phyloP scores from a whole-genome alignment of 2,888 invertebrate species.

The Lissocephala sabroskyi region DNA sequence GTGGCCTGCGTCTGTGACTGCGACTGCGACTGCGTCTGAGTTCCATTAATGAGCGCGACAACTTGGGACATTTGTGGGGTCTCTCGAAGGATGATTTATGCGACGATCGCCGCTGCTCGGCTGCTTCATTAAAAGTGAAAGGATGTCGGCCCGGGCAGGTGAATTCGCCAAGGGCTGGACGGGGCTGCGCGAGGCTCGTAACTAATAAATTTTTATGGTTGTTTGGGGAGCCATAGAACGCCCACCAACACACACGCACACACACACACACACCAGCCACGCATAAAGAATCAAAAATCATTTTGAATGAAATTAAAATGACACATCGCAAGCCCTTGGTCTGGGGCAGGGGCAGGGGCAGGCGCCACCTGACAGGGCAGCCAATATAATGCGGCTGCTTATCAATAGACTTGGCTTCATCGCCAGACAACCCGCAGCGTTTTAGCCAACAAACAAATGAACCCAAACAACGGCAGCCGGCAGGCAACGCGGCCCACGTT shows the following conservation, averaged over 20 bases:
- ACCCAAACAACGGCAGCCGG: too few species aligned
- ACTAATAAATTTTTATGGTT: slow-evolving; percentile 60
- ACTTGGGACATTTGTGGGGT: slow-evolving; percentile 46
- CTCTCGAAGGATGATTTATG: slow-evolving; percentile 53
- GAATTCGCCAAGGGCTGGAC: slow-evolving; percentile 30
- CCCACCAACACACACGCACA: too few species aligned
- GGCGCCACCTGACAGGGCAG: slow-evolving; percentile 32
- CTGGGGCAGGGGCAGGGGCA: slow-evolving; percentile 4
- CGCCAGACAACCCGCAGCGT: slow-evolving; percentile 44
- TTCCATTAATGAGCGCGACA: slow-evolving; percentile 57
- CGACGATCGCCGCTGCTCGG: slow-evolving; percentile 46
- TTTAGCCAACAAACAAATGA: slow-evolving; percentile 22
- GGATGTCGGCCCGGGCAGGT: slow-evolving; percentile 35
- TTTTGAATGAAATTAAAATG: slow-evolving; percentile 51
- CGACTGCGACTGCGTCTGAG: neutral
- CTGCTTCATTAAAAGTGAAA: slow-evolving; percentile 63
- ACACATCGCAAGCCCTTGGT: slow-evolving; percentile 33
- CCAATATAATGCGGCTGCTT: slow-evolving; percentile 14
- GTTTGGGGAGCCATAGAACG: slow-evolving; percentile 21
- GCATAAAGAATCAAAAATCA: slow-evolving; percentile 41
- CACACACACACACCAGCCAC: neutral
- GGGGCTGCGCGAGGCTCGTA: slow-evolving; percentile 48
- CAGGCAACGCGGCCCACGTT: too few species aligned
- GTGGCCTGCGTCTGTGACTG: neutral
- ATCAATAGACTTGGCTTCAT: slow-evolving; percentile 34